phyloP scores from a whole-genome alignment of 2,888 invertebrate species.

The Apamea monoglypha region DNA sequence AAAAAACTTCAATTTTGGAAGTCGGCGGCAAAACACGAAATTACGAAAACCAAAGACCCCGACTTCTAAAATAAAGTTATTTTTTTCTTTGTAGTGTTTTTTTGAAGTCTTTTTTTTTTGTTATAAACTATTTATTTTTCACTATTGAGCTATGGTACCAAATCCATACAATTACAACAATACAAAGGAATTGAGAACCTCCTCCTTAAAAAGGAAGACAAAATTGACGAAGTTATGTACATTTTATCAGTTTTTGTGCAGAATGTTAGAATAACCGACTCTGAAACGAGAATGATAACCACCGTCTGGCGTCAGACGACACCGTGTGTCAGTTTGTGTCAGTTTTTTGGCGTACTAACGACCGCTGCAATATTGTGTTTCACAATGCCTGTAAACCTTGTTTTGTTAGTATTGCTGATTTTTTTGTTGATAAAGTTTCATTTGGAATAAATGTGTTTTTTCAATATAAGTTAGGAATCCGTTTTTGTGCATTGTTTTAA shows the following conservation, averaged over 20 bases:
- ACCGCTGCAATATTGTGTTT: constrained; percentile 10
- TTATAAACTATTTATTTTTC: too few species aligned
- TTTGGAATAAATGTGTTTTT: background rate
- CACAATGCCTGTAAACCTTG: background rate
- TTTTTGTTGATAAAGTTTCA: background rate
- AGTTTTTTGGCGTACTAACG: constrained; percentile 25
- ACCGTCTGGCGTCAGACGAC: background rate
- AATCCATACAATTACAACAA: background rate
- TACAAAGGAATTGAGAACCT: background rate
- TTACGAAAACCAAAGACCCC: too few species aligned
- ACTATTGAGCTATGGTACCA: too few species aligned
- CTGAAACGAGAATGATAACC: constrained; percentile 18
- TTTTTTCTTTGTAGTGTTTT: too few species aligned
- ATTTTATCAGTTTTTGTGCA: constrained; percentile 10
- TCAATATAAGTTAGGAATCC: background rate
- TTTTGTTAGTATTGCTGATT: background rate
- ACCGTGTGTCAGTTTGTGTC: too few species aligned
- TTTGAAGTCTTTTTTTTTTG: too few species aligned
- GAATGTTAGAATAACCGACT: background rate
- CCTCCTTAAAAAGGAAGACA: background rate
- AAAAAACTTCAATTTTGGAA: too few species aligned
- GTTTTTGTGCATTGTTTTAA: background rate
- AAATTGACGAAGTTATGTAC: background rate
- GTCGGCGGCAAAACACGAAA: too few species aligned
- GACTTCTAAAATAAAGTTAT: too few species aligned